Percentiles rank a stretch among this genome's conserved stretches.
Conservation (phyloP, 2,888 invertebrate species). For the Papilio protenor region DNA sequence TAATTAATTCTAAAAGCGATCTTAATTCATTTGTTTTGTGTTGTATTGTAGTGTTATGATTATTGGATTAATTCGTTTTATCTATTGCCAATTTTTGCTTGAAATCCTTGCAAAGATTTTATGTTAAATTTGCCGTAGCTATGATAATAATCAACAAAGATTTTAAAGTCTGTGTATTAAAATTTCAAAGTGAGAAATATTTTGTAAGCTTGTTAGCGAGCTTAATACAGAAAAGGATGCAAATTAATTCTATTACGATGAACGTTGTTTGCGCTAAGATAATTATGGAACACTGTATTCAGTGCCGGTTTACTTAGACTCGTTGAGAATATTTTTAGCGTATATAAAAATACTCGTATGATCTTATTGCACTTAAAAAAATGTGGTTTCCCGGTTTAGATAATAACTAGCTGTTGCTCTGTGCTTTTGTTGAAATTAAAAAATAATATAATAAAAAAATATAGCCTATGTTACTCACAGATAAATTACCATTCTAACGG, state of each 20-base stretch:
- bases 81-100: neutral
- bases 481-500: too few species aligned
- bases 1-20: neutral
- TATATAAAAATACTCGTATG: slow-evolving; percentile 6
- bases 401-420: too few species aligned
- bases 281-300: slow-evolving; percentile 43
- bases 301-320: slow-evolving; percentile 36
- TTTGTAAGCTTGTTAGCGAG: slow-evolving; percentile 44
- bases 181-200: slow-evolving; percentile 44
- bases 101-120: neutral
- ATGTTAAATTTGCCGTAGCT: neutral
- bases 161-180: slow-evolving; percentile 39
- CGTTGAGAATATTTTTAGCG: slow-evolving; percentile 34
- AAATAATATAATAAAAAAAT: too few species aligned
- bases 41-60: neutral
- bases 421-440: too few species aligned
- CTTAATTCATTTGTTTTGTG: neutral
- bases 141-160: slow-evolving; percentile 32
- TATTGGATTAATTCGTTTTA: neutral
- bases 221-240: slow-evolving; percentile 45
- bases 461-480: too few species aligned
- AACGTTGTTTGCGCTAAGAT: slow-evolving; percentile 44
- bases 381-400: too few species aligned
- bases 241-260: slow-evolving; percentile 45
- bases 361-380: neutral